Conservation (phyloP, 2,113 vertebrate species). For the Anoura caudifer region DNA sequence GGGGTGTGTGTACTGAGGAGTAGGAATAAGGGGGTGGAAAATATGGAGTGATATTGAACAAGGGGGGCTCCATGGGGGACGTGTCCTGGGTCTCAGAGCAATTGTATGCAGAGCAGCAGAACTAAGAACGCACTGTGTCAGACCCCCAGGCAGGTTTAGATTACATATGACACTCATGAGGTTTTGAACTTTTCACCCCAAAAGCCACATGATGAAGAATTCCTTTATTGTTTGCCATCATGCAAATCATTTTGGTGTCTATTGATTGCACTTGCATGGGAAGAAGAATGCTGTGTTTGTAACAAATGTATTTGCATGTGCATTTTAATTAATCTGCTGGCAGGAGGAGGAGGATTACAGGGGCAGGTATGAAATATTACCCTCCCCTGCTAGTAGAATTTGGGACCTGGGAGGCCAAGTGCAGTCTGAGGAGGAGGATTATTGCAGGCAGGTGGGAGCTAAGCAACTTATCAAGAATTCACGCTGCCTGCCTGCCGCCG, state of each 20-base stretch:
- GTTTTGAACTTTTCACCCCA: background rate
- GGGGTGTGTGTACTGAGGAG: rapidly evolving
- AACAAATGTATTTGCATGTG: constrained; percentile 26
- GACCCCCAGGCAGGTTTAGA: background rate
- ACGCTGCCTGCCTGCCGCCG: background rate
- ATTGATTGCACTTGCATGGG: constrained; percentile 51
- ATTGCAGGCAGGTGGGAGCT: background rate
- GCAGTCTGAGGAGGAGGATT: background rate
- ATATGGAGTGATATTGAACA: background rate
- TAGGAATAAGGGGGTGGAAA: background rate
- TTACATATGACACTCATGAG: background rate
- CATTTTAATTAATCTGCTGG: background rate
- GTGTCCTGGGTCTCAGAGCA: background rate
- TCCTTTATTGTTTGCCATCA: background rate
- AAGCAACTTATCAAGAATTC: background rate
- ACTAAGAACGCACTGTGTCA: background rate
- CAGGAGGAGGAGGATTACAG: background rate
- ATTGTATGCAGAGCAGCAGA: background rate
- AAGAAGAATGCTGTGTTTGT: constrained; percentile 4
- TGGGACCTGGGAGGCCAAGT: background rate
- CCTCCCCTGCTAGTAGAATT: constrained; percentile 33
- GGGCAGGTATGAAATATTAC: constrained; percentile 21
- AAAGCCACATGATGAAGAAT: background rate
- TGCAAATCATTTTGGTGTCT: constrained; percentile 23
- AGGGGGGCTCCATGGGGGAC: background rate